Base-by-base conservation (phyloP, 2,888 invertebrate species). In the Notodonta dromedarius region DNA sequence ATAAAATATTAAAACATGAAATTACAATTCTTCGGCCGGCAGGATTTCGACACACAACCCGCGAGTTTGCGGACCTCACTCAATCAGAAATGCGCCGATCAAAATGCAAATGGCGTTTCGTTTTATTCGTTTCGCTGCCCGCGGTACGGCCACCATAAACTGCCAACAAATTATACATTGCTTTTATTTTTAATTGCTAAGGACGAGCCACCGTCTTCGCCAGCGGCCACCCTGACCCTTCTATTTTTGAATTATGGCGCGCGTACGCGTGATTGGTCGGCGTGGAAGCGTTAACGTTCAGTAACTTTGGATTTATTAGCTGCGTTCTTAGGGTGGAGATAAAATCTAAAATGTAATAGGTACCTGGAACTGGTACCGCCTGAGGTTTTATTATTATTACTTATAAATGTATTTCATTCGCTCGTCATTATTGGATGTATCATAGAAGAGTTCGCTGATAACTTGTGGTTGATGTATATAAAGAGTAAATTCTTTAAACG, bases 111-210 rank as follows among this genome's bases (percentile, higher is more conserved):
- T 86, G 78, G 63, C 62, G 59, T 11, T n/a, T 24, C 59, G 16
- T 86, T 85, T 86, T 89, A 73, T 75, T 85, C 81, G 78, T 90
- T 89, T 90, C 88, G 81, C 85, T 77, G 82, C 76, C 83, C 68
- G 76, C 69, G 78, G 80, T 80, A 76, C 78, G 70, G 78, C 83
- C 83, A 81, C 85, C 88, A 88, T 90, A 88, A 90, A 87, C 88
- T 89, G 87, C 84, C 85, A 87, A 89, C 91, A 91, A 92, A 92
- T 92, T 92, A 92, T 89, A 91, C 82, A 85, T 83, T 80, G 83
- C 85, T 87, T 90, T 92, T 91, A 90, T 93, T 93, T 93, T 92
- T 93, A 92, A 93, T 92, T 93, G 90, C 87, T 84, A 86, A 76
- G 86, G 68, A 67, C 84, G 85, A 86, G 90, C 92, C 90, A 90